Evolutionary conservation across 1,140 invertebrate genomes (phyloP), one percentile per base, ranked within the genome.

Genomic region (Diuraphis noxia): DNA sequence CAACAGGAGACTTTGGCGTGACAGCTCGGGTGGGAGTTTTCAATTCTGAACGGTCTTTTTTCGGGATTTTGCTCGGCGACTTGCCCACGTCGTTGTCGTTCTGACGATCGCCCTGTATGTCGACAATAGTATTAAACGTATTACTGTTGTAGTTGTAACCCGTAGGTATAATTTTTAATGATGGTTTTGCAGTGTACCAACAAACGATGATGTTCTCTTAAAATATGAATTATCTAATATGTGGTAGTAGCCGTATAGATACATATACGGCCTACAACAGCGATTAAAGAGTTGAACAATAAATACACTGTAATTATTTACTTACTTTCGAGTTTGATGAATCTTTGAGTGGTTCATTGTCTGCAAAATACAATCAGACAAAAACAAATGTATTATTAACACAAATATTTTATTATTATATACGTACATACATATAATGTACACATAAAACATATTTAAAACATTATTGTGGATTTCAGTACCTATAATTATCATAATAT

Each of bases 1-100:
- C 88, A 0, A 10, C 30, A 6, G 91, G 91, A 38, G 92, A 90
- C 56, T 92, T 92, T 8, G 92, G 92, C 23, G 92, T 89, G 0
- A 85, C n/a, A 13, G 88, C 82, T 41, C 88, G 56, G 13, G 92
- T 92, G 10, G 92, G 92, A 4, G 92, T 92, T 63, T 90, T 92
- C 41, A 90, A 30, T 52, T 81, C 86, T 13, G 92, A 92, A 19
- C 49, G 36, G 17, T 92, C 92, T 90, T 90, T 92, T 72, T 92
- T 92, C 87, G 87, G 87, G 34, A 84, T 91, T 84, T 91, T 91
- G 49, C 91, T 91, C 36, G 84, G 79, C 13, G 91, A 84, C 38
- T 91, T 91, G 25, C 91, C 49, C 19, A 56, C 82, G 4, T 86
- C 84, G 36, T 79, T 79, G 5, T 72, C 82, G 23, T 46, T 84